phyloP scores from a whole-genome alignment of 1,140 invertebrate species.

The Trypoxylus dichotomus region DNA sequence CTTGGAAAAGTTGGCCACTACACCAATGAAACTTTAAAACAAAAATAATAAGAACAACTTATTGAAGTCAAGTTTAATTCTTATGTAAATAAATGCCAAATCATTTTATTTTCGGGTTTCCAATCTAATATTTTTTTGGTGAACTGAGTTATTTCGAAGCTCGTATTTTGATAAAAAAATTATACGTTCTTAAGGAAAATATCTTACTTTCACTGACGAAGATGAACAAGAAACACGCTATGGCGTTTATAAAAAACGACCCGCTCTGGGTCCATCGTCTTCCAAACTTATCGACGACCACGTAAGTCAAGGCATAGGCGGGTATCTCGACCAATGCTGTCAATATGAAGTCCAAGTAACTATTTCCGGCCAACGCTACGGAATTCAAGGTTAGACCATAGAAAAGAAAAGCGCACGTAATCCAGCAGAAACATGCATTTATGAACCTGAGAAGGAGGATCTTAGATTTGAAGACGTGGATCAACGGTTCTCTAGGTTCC shows the following conservation, averaged over 20 bases:
- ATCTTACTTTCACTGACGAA: conserved; percentile 44
- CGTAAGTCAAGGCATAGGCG: conserved; percentile 66
- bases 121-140: no score
- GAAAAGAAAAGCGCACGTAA: conserved; percentile 72
- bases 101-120: no score
- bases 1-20: no score
- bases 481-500: conserved; percentile 52
- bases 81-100: no score
- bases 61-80: no score
- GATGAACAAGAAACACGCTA: conserved; percentile 49
- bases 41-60: no score
- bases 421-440: conserved; percentile 70
- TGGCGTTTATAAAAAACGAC: conserved; percentile 64
- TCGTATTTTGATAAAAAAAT: no score
- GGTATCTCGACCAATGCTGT: conserved; percentile 72
- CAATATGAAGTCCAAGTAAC: conserved; percentile 72
- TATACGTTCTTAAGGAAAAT: no score
- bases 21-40: no score
- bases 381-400: conserved; percentile 82
- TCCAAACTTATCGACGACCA: conserved; percentile 66
- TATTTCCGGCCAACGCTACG: conserved; percentile 70
- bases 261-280: conserved; percentile 62
- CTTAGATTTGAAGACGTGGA: conserved; percentile 59
- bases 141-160: no score
- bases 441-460: conserved; percentile 63